Conservation (phyloP, 2,113 vertebrate species). For the Hassar affinis region DNA sequence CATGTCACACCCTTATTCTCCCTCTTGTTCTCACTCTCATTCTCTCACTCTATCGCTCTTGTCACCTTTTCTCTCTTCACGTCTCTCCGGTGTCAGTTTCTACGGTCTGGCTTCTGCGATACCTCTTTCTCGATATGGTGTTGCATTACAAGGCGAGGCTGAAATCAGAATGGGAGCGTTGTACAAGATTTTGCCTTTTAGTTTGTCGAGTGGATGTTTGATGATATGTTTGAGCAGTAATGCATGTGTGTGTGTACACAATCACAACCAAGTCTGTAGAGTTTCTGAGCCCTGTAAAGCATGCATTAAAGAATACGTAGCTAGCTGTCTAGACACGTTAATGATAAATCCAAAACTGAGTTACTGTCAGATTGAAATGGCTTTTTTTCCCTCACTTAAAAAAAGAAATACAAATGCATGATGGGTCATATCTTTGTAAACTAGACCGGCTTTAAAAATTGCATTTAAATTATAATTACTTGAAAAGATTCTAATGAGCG, state of each 20-base stretch:
- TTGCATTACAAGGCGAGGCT: background rate
- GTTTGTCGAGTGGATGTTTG: background rate
- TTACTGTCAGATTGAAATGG: background rate
- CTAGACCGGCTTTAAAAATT: background rate
- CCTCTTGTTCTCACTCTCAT: conserved; percentile 25
- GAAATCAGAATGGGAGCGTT: conserved; percentile 2
- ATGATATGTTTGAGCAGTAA: conserved; percentile 2
- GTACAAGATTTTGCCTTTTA: background rate
- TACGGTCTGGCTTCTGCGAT: conserved; percentile 34
- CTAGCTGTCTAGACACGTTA: conserved; percentile 37
- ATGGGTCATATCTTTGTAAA: background rate
- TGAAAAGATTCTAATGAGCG: background rate
- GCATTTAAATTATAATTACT: background rate
- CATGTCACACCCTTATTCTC: conserved; percentile 38
- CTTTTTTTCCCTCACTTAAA: background rate
- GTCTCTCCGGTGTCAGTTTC: conserved; percentile 44
- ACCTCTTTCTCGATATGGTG: conserved; percentile 15
- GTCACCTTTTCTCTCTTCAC: conserved; percentile 38
- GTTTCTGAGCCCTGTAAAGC: conserved; percentile 13
- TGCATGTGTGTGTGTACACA: background rate
- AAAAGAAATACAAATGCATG: background rate
- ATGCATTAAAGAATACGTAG: conserved; percentile 35
- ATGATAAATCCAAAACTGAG: conserved; percentile 18
- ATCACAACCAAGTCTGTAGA: conserved; percentile 29
- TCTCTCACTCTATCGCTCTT: conserved; percentile 29